phyloP scores from a whole-genome alignment of 2,113 vertebrate species.

The Cebus imitator region DNA sequence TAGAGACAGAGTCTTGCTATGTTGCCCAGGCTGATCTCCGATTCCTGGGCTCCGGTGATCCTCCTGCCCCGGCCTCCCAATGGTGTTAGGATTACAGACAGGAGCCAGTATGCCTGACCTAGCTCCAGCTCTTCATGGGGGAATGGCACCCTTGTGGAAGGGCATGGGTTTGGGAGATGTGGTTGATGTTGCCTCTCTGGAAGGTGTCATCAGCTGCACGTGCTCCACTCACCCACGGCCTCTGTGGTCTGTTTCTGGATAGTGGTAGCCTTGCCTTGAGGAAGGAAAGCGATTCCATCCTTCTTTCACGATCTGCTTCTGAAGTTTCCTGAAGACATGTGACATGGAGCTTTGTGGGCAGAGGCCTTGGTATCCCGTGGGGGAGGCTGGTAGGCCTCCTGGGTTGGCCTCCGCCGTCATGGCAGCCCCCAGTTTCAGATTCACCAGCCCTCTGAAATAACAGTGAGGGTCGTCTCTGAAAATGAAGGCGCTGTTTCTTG shows the following conservation, averaged over 20 bases:
- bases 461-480: not conserved
- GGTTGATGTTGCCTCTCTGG: not conserved
- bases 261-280: not conserved
- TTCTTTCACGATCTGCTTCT: not conserved
- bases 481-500: not conserved
- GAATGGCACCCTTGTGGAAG: not conserved
- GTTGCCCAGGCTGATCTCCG: too few relatives aligned
- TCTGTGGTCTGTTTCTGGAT: rapidly evolving
- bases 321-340: not conserved
- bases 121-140: too few relatives aligned
- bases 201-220: not conserved
- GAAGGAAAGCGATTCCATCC: rapidly evolving
- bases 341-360: not conserved
- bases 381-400: not conserved
- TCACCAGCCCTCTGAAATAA: too few relatives aligned
- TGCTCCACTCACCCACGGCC: rapidly evolving
- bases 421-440: not conserved
- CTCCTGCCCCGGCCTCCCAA: too few relatives aligned
- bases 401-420: rapidly evolving
- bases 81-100: too few relatives aligned
- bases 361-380: rapidly evolving
- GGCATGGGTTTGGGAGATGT: rapidly evolving
- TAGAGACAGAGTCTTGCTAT: too few relatives aligned
- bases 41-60: too few relatives aligned
- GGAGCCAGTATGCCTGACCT: too few relatives aligned